Evolutionary conservation across 2,113 vertebrate species (phyloP).

Genomic region (Picathartes gymnocephalus): DNA sequence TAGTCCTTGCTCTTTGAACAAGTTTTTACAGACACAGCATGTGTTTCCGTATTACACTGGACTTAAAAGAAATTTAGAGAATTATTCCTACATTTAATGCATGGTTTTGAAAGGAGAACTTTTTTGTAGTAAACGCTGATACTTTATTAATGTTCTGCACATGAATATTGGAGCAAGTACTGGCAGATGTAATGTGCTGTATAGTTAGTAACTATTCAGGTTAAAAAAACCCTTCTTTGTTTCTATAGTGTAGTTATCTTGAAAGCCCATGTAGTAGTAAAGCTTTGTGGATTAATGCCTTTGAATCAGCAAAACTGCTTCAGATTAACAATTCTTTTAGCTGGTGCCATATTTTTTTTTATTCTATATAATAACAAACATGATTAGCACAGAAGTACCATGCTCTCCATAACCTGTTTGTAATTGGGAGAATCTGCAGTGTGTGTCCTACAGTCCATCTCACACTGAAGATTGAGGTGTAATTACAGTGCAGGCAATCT

Average conservation of each 20-base stretch:
- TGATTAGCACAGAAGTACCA: conserved; percentile 55
- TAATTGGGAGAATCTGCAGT: conserved; percentile 62
- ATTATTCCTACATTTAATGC: neutral
- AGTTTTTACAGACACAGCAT: neutral
- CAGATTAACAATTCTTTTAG: conserved; percentile 58
- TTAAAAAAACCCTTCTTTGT: neutral
- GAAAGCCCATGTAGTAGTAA: neutral
- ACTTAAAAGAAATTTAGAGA: neutral
- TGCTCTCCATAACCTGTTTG: conserved; percentile 48
- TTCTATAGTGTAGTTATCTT: conserved; percentile 25
- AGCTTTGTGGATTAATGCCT: conserved; percentile 48
- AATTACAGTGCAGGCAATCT: conserved; percentile 80
- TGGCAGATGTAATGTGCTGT: neutral
- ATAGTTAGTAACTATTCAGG: conserved; percentile 3
- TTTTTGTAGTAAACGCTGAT: conserved; percentile 17
- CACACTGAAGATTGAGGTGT: conserved; percentile 68
- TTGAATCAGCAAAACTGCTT: conserved; percentile 56
- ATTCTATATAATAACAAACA: conserved; percentile 62
- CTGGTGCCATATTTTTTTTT: conserved; percentile 1
- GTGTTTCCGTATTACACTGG: neutral
- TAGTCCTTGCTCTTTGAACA: neutral
- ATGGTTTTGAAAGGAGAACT: neutral
- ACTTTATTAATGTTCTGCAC: conserved; percentile 24
- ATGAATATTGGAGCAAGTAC: neutral
- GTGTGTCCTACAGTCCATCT: conserved; percentile 66